Evolutionary conservation across 2,888 invertebrate species (phyloP), one percentile per base, ranked within the genome.

Genomic region (Cordilura impudica): DNA sequence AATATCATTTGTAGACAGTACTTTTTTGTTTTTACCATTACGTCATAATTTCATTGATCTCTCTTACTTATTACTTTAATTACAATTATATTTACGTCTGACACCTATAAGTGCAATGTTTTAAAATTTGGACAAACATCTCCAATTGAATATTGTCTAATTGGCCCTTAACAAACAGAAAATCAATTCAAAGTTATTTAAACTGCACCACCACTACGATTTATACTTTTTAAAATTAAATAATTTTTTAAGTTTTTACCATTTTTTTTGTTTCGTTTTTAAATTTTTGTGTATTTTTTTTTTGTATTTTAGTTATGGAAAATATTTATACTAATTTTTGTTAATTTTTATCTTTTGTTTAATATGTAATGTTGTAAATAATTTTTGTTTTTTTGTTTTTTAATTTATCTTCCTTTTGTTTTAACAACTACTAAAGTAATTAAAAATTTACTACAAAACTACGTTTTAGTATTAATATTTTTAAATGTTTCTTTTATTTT

Each of bases 371-470:
- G 63, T 76, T 75, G 75, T 71, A 75, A 75, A 81, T 72, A 81
- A 63, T 70, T 72, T 65, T 49, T 79, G 19, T 70, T 6, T 70
- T 21, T 70, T 53, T 12, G 16, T 72, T 53, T 63, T 65, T 31
- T 39, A 66, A 51, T 54, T 14, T 51, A 53, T 14, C 51, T 21
- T 16, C 51, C 14, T 16, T 43, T 63, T 63, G 54, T 61, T 39
- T 77, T 77, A 77, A 77, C 77, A 77, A 73, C 77, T 81, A 77
- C 77, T 81, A 77, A 73, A 77, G 77, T 81, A 81, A 77, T 81
- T 81, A 77, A 81, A 76, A 77, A 77, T 70, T 82, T 67, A 66
- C 72, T 78, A 81, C 80, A 78, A 81, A 81, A 81, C 82, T 78
- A 82, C 78, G 61, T 67, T 78, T 74, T 75, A 19, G 53, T 80